phyloP scores from a whole-genome alignment of 2,797 vertebrate genomes.

The Acanthurus leucopareius region DNA sequence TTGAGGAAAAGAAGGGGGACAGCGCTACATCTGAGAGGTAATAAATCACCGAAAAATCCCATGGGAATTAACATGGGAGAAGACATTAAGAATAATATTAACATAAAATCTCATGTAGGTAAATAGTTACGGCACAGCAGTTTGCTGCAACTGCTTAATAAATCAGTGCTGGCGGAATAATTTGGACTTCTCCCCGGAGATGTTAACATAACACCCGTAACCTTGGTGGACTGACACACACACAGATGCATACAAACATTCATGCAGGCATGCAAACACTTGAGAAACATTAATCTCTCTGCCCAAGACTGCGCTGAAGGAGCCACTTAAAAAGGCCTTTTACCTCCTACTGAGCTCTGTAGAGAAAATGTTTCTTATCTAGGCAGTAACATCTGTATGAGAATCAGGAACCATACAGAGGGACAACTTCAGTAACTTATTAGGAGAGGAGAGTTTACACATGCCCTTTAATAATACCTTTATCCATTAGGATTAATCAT shows the following conservation, averaged over 20 bases:
- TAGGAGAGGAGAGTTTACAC: constrained; percentile 61
- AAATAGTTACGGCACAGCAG: constrained; percentile 40
- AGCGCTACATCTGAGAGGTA: not conserved
- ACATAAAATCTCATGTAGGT: constrained; percentile 46
- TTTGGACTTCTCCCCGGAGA: constrained; percentile 63
- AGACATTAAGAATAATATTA: constrained; percentile 42
- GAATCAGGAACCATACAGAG: constrained; percentile 24
- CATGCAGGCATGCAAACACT: constrained; percentile 36
- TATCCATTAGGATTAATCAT: constrained; percentile 59
- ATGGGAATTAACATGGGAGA: constrained; percentile 21
- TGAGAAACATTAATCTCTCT: constrained; percentile 9
- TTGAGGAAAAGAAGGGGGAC: too few relatives aligned
- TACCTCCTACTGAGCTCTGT: constrained; percentile 44
- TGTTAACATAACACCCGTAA: constrained; percentile 60
- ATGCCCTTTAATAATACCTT: constrained; percentile 35
- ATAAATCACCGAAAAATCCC: constrained; percentile 39
- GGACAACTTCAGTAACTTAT: constrained; percentile 35
- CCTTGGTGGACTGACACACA: constrained; percentile 26
- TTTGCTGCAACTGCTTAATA: constrained; percentile 35
- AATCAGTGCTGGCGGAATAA: constrained; percentile 52
- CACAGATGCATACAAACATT: constrained; percentile 19
- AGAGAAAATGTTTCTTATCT: constrained; percentile 15
- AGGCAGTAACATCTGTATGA: constrained; percentile 23
- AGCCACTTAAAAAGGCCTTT: constrained; percentile 44
- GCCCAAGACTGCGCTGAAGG: constrained; percentile 15